Percentiles rank a stretch among this genome's conserved stretches.
phyloP scores from a whole-genome alignment of 2,797 vertebrate genomes.

The Cygnus olor region DNA sequence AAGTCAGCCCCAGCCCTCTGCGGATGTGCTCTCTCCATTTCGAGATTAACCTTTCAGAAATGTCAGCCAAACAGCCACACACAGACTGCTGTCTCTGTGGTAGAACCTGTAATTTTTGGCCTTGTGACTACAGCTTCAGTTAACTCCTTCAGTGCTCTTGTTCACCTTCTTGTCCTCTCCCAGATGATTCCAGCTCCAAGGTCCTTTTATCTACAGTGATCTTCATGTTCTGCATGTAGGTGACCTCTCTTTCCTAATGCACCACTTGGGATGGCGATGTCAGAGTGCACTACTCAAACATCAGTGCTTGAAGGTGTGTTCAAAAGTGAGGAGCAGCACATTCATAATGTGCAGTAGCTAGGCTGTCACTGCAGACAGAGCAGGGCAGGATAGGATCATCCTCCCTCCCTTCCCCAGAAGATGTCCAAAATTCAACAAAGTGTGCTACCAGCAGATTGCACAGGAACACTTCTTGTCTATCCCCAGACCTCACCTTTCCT shows the following conservation, averaged over 20 bases:
- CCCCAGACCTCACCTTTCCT: not conserved
- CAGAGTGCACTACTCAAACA: slow-evolving; percentile 25
- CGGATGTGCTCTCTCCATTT: not conserved
- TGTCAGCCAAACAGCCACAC: slow-evolving; percentile 36
- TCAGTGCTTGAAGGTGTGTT: not conserved
- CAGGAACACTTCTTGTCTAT: not conserved
- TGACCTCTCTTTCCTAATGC: not conserved
- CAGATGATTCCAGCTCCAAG: not conserved
- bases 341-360: not conserved
- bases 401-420: not conserved
- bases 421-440: not conserved
- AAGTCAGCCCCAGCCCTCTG: not conserved
- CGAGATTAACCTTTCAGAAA: slow-evolving; percentile 63
- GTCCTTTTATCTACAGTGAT: not conserved
- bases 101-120: not conserved
- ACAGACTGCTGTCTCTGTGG: not conserved
- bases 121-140: slow-evolving; percentile 13
- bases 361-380: not conserved
- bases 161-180: not conserved
- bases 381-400: not conserved
- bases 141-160: not conserved
- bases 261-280: not conserved
- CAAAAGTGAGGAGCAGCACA: not conserved
- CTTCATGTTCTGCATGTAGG: not conserved
- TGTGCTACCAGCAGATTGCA: not conserved